These are phyloP conservation scores for Blera fallax DNA, from an alignment of 2,888 invertebrate species.

Conservation along the genomic window DNA sequence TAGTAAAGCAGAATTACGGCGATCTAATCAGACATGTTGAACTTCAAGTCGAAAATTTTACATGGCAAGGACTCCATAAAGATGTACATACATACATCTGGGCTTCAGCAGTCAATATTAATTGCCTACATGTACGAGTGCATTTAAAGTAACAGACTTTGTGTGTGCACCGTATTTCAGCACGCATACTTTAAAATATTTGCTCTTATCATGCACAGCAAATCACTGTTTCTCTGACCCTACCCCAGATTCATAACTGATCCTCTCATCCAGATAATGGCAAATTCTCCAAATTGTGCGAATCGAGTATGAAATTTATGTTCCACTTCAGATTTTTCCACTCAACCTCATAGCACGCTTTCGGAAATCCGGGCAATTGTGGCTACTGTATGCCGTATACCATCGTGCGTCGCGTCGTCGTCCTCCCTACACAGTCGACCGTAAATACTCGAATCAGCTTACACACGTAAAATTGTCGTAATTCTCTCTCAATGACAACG, in stretches of 20 bases:
- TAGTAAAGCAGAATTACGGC: too few relatives aligned
- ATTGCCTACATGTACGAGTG: too few relatives aligned
- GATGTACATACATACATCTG: too few relatives aligned
- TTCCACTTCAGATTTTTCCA: slow-evolving; percentile 65
- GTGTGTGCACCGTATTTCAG: too few relatives aligned
- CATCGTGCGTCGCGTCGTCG: background rate
- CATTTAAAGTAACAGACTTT: too few relatives aligned
- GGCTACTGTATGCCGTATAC: slow-evolving; percentile 21
- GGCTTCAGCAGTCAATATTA: too few relatives aligned
- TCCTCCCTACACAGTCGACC: slow-evolving; percentile 6
- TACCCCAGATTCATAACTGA: background rate
- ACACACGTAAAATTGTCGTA: slow-evolving; percentile 71
- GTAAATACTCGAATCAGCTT: slow-evolving; percentile 61
- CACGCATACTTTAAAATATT: background rate
- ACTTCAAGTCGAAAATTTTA: too few relatives aligned
- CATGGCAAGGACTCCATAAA: too few relatives aligned
- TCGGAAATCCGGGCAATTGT: slow-evolving; percentile 67
- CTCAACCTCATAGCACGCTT: slow-evolving; percentile 62
- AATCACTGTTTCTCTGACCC: background rate
- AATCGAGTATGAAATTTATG: slow-evolving; percentile 56
- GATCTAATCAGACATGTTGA: too few relatives aligned
- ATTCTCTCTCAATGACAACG: slow-evolving; percentile 51
- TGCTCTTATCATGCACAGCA: slow-evolving; percentile 14
- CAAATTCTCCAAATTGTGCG: slow-evolving; percentile 39
- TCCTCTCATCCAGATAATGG: slow-evolving; percentile 39